Evolutionary conservation across 30 jellyfish, hydroid and myxozoan genomes (phyloP).

Genomic region (Hydractinia echinata): DNA sequence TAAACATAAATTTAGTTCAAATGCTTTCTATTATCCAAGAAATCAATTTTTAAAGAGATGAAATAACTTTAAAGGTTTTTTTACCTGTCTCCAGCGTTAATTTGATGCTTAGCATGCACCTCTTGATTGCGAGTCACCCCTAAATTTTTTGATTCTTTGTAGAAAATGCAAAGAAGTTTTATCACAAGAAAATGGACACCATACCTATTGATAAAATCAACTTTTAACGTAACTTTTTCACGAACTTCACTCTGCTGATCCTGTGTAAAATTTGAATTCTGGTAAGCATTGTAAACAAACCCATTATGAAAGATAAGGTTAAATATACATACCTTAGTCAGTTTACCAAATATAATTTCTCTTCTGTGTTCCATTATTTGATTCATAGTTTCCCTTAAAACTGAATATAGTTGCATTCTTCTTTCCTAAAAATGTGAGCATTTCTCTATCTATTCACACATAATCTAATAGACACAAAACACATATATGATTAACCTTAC

Average conservation of each 20-base stretch:
- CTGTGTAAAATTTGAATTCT: constrained; percentile 16
- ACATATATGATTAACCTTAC: constrained; percentile 33
- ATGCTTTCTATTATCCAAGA: too few relatives aligned
- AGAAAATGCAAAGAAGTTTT: too few relatives aligned
- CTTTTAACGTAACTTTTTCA: constrained; percentile 47
- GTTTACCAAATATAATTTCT: constrained; percentile 63
- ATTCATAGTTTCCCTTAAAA: constrained; percentile 57
- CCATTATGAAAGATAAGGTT: not conserved
- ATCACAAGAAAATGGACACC: not conserved
- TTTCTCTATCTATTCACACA: not conserved
- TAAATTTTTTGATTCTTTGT: too few relatives aligned
- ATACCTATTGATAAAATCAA: constrained; percentile 83
- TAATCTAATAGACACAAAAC: not conserved
- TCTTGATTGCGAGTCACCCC: too few relatives aligned
- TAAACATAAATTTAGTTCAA: too few relatives aligned
- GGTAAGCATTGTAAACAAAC: not conserved
- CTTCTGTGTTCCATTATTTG: constrained; percentile 67
- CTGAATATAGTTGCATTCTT: constrained; percentile 54
- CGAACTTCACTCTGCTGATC: constrained; percentile 83
- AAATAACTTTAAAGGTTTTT: too few relatives aligned
- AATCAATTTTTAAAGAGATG: too few relatives aligned
- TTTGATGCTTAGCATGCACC: too few relatives aligned
- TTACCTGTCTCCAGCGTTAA: too few relatives aligned
- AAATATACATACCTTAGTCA: constrained; percentile 54
- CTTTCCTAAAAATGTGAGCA: constrained; percentile 40